Conservation (phyloP, 53 echinoderm and acorn worm species). For the Holothuria leucospilota region DNA sequence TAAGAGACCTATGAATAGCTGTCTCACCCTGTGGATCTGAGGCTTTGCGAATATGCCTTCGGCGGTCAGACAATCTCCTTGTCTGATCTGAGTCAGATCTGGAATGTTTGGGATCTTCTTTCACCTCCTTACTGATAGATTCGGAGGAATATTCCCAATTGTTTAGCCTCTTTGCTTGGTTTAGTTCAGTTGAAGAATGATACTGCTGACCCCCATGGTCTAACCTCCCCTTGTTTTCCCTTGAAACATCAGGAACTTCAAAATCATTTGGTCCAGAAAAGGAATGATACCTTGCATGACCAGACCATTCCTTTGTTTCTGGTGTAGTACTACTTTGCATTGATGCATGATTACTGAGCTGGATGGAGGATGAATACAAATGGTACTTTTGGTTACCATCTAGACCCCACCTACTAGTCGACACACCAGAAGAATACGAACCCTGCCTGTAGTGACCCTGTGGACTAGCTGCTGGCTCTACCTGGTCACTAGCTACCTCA, state of each 20-base stretch:
- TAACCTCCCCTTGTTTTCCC: slow-evolving; percentile 38
- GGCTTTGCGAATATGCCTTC: not conserved
- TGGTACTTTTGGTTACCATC: not conserved
- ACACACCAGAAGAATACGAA: slow-evolving; percentile 16
- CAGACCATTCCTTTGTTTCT: not conserved
- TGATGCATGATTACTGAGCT: slow-evolving; percentile 1
- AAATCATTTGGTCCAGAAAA: slow-evolving; percentile 9
- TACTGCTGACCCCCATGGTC: not conserved
- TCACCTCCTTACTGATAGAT: not conserved
- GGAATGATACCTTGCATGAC: slow-evolving; percentile 20
- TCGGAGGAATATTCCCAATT: not conserved
- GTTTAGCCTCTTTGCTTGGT: not conserved
- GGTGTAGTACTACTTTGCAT: slow-evolving; percentile 26
- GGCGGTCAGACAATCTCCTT: not conserved
- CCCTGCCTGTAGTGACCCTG: slow-evolving; percentile 21
- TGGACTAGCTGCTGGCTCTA: not conserved
- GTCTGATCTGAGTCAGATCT: slow-evolving; percentile 61
- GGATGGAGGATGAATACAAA: slow-evolving; percentile 5
- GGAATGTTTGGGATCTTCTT: slow-evolving; percentile 60
- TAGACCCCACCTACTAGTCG: not conserved
- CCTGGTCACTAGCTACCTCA: slow-evolving; percentile 35
- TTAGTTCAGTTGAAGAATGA: not conserved
- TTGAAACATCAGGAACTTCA: slow-evolving; percentile 44
- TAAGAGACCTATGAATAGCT: not conserved
- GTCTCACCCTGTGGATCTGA: slow-evolving; percentile 27